These are phyloP conservation scores for Halyomorpha halys DNA, from an alignment of 1,140 invertebrate species.

Conservation along the genomic window DNA sequence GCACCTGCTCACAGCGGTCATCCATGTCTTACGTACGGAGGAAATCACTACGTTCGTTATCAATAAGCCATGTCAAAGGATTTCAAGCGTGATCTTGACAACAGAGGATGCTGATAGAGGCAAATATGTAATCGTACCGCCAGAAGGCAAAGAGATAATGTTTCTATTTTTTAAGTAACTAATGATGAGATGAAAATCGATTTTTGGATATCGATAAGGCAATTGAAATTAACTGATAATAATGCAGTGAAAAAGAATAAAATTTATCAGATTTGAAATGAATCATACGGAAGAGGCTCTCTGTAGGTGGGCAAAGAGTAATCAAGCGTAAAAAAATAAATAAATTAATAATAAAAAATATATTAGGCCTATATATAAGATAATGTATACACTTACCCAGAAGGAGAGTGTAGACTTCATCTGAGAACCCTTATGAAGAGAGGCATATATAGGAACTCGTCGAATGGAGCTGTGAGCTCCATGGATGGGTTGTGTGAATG, in stretches of 20 bases:
- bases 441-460: constrained; percentile 6
- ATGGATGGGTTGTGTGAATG: constrained; percentile 7
- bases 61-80: too few relatives aligned
- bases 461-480: neutral
- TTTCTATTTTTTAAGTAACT: constrained; percentile 33
- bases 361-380: neutral
- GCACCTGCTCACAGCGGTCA: neutral
- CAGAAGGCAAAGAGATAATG: too few relatives aligned
- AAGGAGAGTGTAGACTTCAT: constrained; percentile 26
- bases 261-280: too few relatives aligned
- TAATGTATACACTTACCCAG: constrained; percentile 21
- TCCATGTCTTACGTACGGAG: neutral
- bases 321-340: neutral
- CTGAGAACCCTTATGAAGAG: constrained; percentile 18
- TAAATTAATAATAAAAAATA: neutral
- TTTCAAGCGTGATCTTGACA: too few relatives aligned
- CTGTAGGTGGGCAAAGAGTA: neutral
- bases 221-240: too few relatives aligned
- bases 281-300: too few relatives aligned
- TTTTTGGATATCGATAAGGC: constrained; percentile 54
- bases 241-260: too few relatives aligned
- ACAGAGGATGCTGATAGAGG: too few relatives aligned
- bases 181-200: constrained; percentile 63
- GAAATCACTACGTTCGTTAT: too few relatives aligned
- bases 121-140: too few relatives aligned